Evolutionary conservation across 1,140 invertebrate genomes (phyloP), one percentile per base, ranked within the genome.

Genomic region (Linepithema humile): DNA sequence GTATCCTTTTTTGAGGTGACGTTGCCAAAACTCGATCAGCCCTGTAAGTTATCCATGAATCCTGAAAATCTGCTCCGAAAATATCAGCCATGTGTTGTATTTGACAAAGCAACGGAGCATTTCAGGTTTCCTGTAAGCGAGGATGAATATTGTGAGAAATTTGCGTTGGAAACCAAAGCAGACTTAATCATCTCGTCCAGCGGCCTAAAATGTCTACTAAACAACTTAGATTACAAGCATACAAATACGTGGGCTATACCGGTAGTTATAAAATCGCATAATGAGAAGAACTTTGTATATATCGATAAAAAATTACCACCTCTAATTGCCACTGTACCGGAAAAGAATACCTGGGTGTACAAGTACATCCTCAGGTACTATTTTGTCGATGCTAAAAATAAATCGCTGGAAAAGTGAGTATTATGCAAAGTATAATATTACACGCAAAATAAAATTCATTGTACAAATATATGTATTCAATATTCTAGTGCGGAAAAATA

Each of bases 151-250:
- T 94, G 94, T 85, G 85, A 92, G 59, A 85, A 87, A 35, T 85
- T 95, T 15, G 89, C 93, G n/a, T 70, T 93, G 62, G 29, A 70
- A 26, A 57, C 92, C 80, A 85, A 92, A 35, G 92, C 91, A 12
- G 92, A 95, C 87, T 80, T 95, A 32, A 94, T 95, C n/a, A 95
- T 95, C 64, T 95, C 95, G 9, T 92, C 92, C 1, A 94, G 93
- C 86, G 93, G 93, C 38, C 87, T 95, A 35, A 94, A 95, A 73
- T 92, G 91, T 84, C 74, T 95, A 12, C 85, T 92, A 35, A 91
- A 92, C 85, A 95, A 94, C 87, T 67, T 90, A 38, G 88, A 87
- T 43, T 89, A 92, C 15, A 88, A 87, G 78, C 80, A 88, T 60
- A 89, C 90, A 60, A 90, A 75, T 57, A 80, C 85, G 20, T 95